Percentiles rank a stretch among this genome's conserved stretches.
These are phyloP conservation scores for Zonotrichia albicollis DNA, from an alignment of 2,797 vertebrate species.

Conservation along the genomic window DNA sequence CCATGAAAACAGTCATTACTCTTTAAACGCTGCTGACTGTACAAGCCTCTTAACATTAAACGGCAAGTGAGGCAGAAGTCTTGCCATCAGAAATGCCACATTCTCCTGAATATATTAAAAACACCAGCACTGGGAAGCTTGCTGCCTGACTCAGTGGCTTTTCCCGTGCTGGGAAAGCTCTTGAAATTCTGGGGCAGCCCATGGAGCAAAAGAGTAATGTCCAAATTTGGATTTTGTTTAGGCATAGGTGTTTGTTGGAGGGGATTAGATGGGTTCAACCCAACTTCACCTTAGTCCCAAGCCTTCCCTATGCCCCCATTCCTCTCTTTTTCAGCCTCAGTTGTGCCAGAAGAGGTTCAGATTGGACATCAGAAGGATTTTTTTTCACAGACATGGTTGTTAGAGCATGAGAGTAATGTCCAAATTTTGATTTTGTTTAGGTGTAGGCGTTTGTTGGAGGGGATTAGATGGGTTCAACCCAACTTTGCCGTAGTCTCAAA, in stretches of 20 bases:
- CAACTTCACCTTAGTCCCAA: too few relatives aligned
- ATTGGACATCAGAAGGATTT: too few relatives aligned
- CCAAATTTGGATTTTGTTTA: too few relatives aligned
- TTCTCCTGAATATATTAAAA: conserved; percentile 39
- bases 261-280: too few relatives aligned
- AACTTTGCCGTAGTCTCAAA: rapidly evolving
- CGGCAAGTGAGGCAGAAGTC: conserved; percentile 76
- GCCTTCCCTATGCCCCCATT: too few relatives aligned
- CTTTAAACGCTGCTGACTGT: conserved; percentile 72
- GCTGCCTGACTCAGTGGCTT: neutral
- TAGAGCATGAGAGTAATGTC: rapidly evolving
- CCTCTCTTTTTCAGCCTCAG: too few relatives aligned
- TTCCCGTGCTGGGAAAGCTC: neutral
- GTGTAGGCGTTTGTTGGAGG: rapidly evolving
- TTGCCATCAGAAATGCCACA: conserved; percentile 68
- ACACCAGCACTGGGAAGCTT: neutral
- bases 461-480: neutral
- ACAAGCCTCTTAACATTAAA: conserved; percentile 74
- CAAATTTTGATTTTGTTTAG: neutral
- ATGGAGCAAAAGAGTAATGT: rapidly evolving
- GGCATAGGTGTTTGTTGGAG: too few relatives aligned
- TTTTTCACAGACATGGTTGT: neutral
- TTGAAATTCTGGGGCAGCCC: neutral
- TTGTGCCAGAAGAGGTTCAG: too few relatives aligned
- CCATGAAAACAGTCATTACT: conserved; percentile 80